Evolutionary conservation across 1,140 invertebrate genomes (phyloP).

Genomic region (Capitella teleta): DNA sequence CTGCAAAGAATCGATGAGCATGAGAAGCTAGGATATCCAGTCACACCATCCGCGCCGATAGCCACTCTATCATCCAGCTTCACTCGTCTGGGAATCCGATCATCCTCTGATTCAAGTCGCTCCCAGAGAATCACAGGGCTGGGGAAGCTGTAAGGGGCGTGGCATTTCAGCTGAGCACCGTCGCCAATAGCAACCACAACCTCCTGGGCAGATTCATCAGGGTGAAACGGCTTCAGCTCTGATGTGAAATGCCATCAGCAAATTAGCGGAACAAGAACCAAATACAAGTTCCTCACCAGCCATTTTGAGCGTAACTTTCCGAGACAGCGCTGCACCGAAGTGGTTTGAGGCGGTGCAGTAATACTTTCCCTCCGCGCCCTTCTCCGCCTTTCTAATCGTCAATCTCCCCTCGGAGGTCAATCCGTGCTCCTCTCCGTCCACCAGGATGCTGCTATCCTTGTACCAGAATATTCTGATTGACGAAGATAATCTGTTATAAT

Average conservation of each 20-base stretch:
- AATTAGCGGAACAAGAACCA: not conserved
- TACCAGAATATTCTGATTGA: not conserved
- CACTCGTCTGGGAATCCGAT: not conserved
- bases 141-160: not conserved
- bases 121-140: not conserved
- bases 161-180: not conserved
- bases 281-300: not conserved
- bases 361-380: not conserved
- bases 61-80: not conserved
- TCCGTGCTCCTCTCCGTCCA: not conserved
- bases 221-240: not conserved
- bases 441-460: not conserved
- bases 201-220: not conserved
- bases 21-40: not conserved
- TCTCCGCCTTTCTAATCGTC: not conserved
- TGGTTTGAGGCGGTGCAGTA: not conserved
- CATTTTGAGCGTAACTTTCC: not conserved
- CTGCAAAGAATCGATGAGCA: not conserved
- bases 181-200: not conserved
- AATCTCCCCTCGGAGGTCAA: not conserved
- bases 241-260: not conserved
- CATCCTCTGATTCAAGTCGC: not conserved
- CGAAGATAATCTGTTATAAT: no score
- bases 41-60: not conserved
- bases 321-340: not conserved